Base-by-base conservation (phyloP, 2,797 vertebrate genomes). In the Characodon lateralis region DNA sequence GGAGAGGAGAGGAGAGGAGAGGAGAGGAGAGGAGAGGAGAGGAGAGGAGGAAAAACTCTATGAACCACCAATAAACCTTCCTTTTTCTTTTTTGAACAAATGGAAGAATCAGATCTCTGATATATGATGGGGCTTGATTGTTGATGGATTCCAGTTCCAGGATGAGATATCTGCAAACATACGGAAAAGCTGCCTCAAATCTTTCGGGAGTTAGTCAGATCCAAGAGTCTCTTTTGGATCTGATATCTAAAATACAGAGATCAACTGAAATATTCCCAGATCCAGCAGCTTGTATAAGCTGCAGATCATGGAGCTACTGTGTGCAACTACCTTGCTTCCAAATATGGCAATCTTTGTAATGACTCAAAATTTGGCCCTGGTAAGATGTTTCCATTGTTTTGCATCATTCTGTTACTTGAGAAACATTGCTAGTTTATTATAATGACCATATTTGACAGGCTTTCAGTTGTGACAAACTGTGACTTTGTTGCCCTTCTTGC, bases 191-290 rank as follows among this genome's bases (percentile, higher is more conserved):
- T n/a, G 2, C 8, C 7, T n/a, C 9, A 22, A 24, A 24, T 13
- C 46, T 13, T 48, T 13, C 13, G 46, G 46, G 1, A 43, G 83
- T 35, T 72, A 71, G 66, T 10, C 71, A 76, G 31, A 35, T 35
- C 31, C 31, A 35, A 35, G 3, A 35, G 31, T 72, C 73, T 81
- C 72, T 20, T 76, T 81, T 77, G 46, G 51, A 39, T 78, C 31
- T 22, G 31, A 6, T 74, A 56, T 14, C 39, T 61, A 39, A 41
- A 13, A 41, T n/a, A 71, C 26, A 43, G 2, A 6, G 24, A 58
- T 43, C 46, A 65, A 39, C 69, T 72, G 1, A 59, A 50, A 72
- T 35, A 26, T 53, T 74, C 43, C 63, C 73, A 61, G 65, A 59
- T n/a, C 35, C 35, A 53, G 39, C 22, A 63, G 56, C 48, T 68